Evolutionary conservation across 2,113 vertebrate species (phyloP), one percentile per base, ranked within the genome.

Genomic region (Xiphophorus couchianus): DNA sequence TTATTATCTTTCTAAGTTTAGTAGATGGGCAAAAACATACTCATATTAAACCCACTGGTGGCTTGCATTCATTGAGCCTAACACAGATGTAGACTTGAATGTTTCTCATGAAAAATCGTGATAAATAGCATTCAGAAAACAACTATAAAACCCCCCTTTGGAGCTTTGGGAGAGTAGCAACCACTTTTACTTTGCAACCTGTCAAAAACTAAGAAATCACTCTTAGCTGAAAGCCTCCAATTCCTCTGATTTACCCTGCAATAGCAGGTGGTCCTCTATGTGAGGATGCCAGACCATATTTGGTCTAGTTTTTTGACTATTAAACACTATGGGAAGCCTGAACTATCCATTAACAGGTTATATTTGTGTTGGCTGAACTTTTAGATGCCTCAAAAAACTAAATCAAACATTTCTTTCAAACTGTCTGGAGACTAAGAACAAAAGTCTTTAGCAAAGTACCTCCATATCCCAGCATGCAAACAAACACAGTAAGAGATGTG

Each of bases 91-190:
- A 70, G 54, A 60, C 5, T 35, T 60, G 78, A 87, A 84, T 58
- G 65, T 69, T 70, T 81, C 73, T 80, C 71, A 66, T 51, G 67
- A 48, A 51, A 79, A 76, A 81, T 27, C 30, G 74, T 3, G 65
- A 48, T 42, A 77, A 69, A 30, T 72, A 81, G 67, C 82, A 77
- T 62, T 66, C 30, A 22, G 71, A 82, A 58, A 42, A 82, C 72
- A 51, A 79, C 72, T 75, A 67, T 69, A 48, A 86, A 88, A 90
- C 81, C 86, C 66, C 82, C 65, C 61, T 70, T 27, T 71, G 84
- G 73, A 44, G 62, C 77, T 84, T 68, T 71, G 86, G 44, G 54
- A 73, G 75, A 81, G 83, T 33, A 74, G 81, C 69, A 89, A 88
- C 83, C 83, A 87, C 37, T 29, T 69, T 44, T 69, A 62, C 82